phyloP scores from a whole-genome alignment of 2,113 vertebrate genomes.

The Thamnaconus septentrionalis region DNA sequence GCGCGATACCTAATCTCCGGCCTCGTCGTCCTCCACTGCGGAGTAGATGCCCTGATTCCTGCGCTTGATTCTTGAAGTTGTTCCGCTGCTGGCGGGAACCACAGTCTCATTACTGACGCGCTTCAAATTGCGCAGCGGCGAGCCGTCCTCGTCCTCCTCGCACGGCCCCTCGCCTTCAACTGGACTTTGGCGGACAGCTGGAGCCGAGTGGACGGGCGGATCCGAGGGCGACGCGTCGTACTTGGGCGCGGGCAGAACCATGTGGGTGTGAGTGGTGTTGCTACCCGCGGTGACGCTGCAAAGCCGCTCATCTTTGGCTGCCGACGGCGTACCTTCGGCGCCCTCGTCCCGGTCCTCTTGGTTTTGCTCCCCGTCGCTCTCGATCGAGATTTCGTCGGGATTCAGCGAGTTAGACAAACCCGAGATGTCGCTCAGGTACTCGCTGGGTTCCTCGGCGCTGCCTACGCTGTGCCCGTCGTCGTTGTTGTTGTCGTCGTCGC shows the following conservation, averaged over 20 bases:
- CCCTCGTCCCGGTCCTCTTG: slow-evolving; percentile 27
- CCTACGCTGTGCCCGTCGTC: slow-evolving; percentile 76
- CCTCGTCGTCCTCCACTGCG: slow-evolving; percentile 76
- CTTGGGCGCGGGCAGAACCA: slow-evolving; percentile 70
- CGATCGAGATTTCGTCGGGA: slow-evolving; percentile 94
- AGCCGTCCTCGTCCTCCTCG: slow-evolving; percentile 19
- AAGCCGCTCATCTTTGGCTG: slow-evolving; percentile 38
- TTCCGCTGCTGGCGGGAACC: slow-evolving; percentile 51
- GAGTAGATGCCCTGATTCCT: slow-evolving; percentile 93
- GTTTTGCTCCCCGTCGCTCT: slow-evolving; percentile 86
- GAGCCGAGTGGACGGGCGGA: no score
- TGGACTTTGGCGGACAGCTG: slow-evolving; percentile 48
- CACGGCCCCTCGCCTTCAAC: slow-evolving; percentile 30
- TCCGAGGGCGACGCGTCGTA: no score
- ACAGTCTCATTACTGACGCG: slow-evolving; percentile 77
- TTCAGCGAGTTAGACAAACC: slow-evolving; percentile 85
- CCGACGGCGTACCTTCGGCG: slow-evolving; percentile 2
- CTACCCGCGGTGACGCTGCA: slow-evolving; percentile 20
- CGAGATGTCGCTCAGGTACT: slow-evolving; percentile 88
- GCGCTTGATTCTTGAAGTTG: slow-evolving; percentile 87
- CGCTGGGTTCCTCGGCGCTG: slow-evolving; percentile 86
- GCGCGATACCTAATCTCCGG: slow-evolving; percentile 50
- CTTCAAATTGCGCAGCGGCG: slow-evolving; percentile 72
- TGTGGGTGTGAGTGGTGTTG: slow-evolving; percentile 58
- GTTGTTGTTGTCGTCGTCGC: neutral